Evolutionary conservation across 2,113 vertebrate species (phyloP).

Genomic region (Serinus canaria): DNA sequence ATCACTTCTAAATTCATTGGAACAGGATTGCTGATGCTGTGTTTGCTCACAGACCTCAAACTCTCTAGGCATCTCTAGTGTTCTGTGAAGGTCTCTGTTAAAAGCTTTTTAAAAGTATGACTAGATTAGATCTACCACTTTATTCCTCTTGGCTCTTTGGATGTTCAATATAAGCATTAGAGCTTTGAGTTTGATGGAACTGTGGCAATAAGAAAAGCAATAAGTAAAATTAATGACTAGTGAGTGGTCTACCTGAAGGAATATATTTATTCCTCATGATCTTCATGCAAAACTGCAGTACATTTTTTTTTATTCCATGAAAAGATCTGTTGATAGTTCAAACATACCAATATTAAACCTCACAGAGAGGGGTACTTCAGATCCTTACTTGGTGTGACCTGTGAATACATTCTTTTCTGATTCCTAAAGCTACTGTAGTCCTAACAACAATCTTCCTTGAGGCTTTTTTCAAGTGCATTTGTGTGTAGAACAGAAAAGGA

Average conservation of each 20-base stretch:
- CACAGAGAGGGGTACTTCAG: background rate
- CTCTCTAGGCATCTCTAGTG: background rate
- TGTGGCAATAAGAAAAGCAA: slow-evolving; percentile 18
- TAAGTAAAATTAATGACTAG: background rate
- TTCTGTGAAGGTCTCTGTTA: background rate
- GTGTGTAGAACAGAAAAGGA: background rate
- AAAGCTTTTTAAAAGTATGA: background rate
- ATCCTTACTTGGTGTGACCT: background rate
- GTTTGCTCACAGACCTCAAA: background rate
- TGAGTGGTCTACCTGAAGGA: background rate
- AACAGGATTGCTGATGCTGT: background rate
- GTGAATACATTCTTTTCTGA: background rate
- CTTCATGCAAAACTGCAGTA: background rate
- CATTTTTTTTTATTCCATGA: background rate
- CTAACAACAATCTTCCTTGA: background rate
- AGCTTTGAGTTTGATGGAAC: background rate
- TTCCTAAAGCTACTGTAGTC: background rate
- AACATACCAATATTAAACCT: slow-evolving; percentile 6
- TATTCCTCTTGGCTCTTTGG: background rate
- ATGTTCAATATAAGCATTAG: background rate
- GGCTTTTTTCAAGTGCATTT: background rate
- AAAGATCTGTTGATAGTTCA: background rate
- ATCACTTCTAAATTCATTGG: background rate
- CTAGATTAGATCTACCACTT: background rate
- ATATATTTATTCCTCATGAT: background rate